Conservation (phyloP, 1,140 invertebrate species). For the Pseudoatta argentina region DNA sequence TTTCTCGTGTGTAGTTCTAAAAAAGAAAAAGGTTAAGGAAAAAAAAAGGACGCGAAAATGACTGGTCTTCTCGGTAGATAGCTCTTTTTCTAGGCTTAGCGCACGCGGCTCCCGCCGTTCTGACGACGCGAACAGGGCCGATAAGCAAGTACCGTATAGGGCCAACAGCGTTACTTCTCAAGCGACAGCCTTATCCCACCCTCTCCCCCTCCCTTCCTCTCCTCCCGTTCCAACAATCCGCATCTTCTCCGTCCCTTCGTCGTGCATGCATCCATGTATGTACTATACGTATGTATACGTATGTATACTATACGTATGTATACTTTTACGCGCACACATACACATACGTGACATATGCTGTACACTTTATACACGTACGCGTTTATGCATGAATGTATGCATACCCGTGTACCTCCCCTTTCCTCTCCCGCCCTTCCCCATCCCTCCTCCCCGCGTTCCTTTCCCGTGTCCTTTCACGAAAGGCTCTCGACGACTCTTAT, state of each 20-base stretch:
- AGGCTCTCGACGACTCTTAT: constrained; percentile 84
- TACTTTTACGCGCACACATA: constrained; percentile 13
- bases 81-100: constrained; percentile 74
- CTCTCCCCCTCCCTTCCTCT: background rate
- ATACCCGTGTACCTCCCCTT: constrained; percentile 32
- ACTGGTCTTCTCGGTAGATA: constrained; percentile 74
- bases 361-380: background rate
- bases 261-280: constrained; percentile 42
- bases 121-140: constrained; percentile 22
- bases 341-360: background rate
- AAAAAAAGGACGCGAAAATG: constrained; percentile 47
- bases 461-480: constrained; percentile 31
- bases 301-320: too few relatives aligned
- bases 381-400: constrained; percentile 47
- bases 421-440: background rate
- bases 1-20: constrained; percentile 66
- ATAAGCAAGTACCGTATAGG: constrained; percentile 65
- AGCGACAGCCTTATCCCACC: constrained; percentile 45
- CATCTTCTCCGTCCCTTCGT: constrained; percentile 4
- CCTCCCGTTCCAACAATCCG: background rate
- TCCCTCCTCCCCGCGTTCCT: background rate
- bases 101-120: constrained; percentile 59
- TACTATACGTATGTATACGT: too few relatives aligned
- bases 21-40: background rate
- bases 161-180: constrained; percentile 64